Evolutionary conservation across 2,888 invertebrate species (phyloP).

Genomic region (Aphodius granarius): DNA sequence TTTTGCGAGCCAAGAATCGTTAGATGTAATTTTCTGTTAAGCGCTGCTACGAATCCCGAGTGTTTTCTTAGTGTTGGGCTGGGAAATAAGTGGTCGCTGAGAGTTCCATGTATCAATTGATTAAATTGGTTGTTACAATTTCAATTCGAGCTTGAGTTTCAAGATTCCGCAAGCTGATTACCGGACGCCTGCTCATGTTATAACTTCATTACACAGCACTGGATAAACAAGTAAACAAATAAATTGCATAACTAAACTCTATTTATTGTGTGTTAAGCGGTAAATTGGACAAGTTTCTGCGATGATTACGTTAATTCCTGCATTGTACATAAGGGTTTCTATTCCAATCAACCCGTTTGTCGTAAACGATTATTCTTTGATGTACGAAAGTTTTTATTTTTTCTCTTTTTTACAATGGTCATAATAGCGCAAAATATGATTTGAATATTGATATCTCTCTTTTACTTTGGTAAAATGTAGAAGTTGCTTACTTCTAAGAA

Average conservation of each 20-base stretch:
- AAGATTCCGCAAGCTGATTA: not conserved
- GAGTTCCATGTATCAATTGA: not conserved
- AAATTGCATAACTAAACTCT: not conserved
- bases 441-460: no score
- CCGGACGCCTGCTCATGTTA: not conserved
- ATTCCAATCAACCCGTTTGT: no score
- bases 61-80: not conserved
- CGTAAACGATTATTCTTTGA: no score
- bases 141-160: not conserved
- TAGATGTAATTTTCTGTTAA: not conserved
- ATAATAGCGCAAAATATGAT: no score
- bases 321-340: no score
- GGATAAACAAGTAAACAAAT: not conserved
- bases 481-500: no score
- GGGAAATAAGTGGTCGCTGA: not conserved
- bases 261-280: not conserved
- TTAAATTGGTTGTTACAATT: not conserved
- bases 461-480: no score
- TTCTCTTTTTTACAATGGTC: no score
- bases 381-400: no score
- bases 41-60: not conserved
- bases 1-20: not conserved
- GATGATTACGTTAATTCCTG: not conserved
- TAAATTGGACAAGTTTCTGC: no score
- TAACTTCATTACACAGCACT: not conserved